These are phyloP conservation scores for Rhombomys opimus DNA, from an alignment of 2,113 vertebrate genomes.

Conservation along the genomic window DNA sequence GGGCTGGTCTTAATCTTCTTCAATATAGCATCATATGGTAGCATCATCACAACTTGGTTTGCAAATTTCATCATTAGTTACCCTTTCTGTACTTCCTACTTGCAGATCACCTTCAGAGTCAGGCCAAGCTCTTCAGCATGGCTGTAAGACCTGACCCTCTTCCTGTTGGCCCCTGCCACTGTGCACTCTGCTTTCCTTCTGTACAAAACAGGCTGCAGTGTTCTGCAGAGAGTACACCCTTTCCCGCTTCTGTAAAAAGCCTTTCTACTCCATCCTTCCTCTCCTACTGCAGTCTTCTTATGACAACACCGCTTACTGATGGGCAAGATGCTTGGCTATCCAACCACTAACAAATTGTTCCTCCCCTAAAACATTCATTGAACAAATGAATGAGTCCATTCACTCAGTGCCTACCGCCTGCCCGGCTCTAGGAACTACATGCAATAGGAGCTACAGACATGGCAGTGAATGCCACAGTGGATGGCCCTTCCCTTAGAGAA, in stretches of 20 bases:
- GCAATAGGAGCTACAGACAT: background rate
- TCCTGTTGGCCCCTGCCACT: background rate
- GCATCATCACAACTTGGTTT: background rate
- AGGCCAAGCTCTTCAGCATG: background rate
- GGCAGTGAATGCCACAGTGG: background rate
- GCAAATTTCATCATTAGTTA: background rate
- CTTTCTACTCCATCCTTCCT: background rate
- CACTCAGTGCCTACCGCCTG: background rate
- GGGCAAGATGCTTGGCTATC: background rate
- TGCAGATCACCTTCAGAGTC: constrained; percentile 7
- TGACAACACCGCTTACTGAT: background rate
- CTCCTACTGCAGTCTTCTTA: background rate
- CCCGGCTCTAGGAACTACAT: background rate
- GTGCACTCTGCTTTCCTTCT: background rate
- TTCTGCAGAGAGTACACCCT: background rate
- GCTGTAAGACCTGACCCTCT: background rate
- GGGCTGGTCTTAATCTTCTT: background rate
- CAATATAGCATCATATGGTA: background rate
- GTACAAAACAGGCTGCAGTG: background rate
- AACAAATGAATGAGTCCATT: background rate
- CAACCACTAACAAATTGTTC: background rate
- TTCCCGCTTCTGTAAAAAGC: background rate
- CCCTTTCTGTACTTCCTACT: background rate
- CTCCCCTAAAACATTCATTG: background rate
- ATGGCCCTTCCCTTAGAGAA: background rate